Evolutionary conservation across 2,888 invertebrate species (phyloP), one percentile per base, ranked within the genome.

Genomic region (Stenolophus ochropezus): DNA sequence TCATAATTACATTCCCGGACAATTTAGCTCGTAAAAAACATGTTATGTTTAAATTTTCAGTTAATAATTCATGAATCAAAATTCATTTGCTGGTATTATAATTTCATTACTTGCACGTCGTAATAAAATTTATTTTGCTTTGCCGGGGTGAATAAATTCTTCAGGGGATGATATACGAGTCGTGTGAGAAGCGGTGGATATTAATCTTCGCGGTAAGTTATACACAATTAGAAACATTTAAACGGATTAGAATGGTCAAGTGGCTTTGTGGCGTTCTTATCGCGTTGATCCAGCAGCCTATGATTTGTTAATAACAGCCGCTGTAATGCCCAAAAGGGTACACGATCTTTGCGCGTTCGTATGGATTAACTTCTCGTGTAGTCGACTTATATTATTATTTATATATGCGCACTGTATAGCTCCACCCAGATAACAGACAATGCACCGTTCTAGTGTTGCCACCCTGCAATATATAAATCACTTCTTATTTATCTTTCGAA

Each of bases 191-290:
- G 76, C 56, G 56, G 53, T 75, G 16, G 53, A 76, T 42, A 77
- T 47, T 61, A 65, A 61, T 77, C 77, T 77, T 33, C 16, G 21
- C 16, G 42, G 49, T 61, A 18, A 65, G 23, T 76, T 58, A 42
- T 61, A 65, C 23, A 65, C 77, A 77, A 77, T 65, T 61, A 65
- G 47, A 61, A 61, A 49, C 47, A 61, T 77, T 77, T 77, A 47
- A 65, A 76, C 21, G 76, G 76, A 56, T 58, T 76, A 56, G 56
- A 58, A 58, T 76, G 58, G 76, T 76, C 58, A 76, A 76, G 20
- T 61, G 61, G 61, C 61, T 77, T 61, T 77, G 33, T 58, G 14
- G 27, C 6, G 77, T 33, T 20, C 65, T 77, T 77, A 77, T 76
- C 58, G n/a, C 18, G 3, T n/a, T 58, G 53, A 56, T 76, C 53